Evolutionary conservation across 2,797 vertebrate species (phyloP), one percentile per base, ranked within the genome.

Genomic region (Ciconia nigra): DNA sequence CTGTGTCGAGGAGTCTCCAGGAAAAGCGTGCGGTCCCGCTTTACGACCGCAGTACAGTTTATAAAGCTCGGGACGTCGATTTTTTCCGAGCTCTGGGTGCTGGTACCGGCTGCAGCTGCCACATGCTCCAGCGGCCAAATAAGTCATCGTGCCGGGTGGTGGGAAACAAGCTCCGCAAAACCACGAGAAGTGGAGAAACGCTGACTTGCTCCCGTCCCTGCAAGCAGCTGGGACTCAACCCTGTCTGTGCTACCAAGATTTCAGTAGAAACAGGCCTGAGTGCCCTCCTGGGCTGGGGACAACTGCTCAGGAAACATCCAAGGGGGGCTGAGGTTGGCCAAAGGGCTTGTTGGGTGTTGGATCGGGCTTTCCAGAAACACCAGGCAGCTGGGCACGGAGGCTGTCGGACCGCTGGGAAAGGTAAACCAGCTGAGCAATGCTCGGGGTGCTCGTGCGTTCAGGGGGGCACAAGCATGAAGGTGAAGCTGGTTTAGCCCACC

Each of bases 301-400:
- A 35, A 62, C 31, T 13, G n/a, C 46, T 37, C 52, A 11, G 37
- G 62, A 47, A 39, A 57, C 61, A n/a, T 57, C 47, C 72, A 20
- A 61, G 59, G 49, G 37, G 15, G 25, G 11, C 2, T 55, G 73
- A 42, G 29, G 49, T 19, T 61, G 37, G 46, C 20, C 8, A 25
- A 72, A 26, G 55, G 47, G 63, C n/a, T 28, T 35, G 44, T 35
- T 25, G 44, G 63, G 25, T 6, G 8, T 5, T 49, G 77, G 31
- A 35, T 79, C 29, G 10, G 22, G 46, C 29, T 82, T 41, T 31
- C 39, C 69, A 72, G 69, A 54, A 69, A 6, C 1, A 4, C 15
- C 1, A 0, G 31, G 49, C 35, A 35, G 55, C 7, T 13, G 29
- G 29, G 19, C 29, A 29, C 0, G 1, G 39, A 37, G n/a, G 26